These are phyloP conservation scores for Channa striata DNA, from an alignment of 2,797 vertebrate species.

Conservation along the genomic window DNA sequence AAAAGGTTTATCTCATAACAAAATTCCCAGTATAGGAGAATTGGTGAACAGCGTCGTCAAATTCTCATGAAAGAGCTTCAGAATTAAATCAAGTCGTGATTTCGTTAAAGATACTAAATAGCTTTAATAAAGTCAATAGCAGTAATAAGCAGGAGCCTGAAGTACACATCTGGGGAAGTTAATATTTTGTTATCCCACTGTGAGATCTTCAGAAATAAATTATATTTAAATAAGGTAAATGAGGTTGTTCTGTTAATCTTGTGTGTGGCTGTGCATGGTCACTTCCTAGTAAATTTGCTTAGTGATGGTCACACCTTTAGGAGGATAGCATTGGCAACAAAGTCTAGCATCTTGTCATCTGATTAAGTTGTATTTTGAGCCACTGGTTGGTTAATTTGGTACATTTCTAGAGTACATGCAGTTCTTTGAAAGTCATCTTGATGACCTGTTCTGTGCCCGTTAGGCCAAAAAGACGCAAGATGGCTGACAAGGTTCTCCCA, in stretches of 20 bases:
- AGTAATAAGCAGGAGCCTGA: conserved; percentile 37
- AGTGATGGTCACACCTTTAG: background rate
- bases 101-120: conserved; percentile 49
- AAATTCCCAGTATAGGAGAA: conserved; percentile 12
- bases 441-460: conserved; percentile 34
- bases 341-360: background rate
- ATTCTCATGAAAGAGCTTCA: conserved; percentile 26
- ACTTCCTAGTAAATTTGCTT: conserved; percentile 17
- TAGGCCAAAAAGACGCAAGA: conserved; percentile 96
- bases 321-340: conserved; percentile 4
- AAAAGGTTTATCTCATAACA: conserved; percentile 37
- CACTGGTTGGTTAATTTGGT: background rate
- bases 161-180: conserved; percentile 19
- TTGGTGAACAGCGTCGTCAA: conserved; percentile 20
- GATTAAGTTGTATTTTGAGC: background rate
- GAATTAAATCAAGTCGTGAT: conserved; percentile 53
- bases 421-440: background rate
- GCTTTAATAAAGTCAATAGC: conserved; percentile 41
- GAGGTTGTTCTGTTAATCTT: conserved; percentile 22
- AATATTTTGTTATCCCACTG: conserved; percentile 19
- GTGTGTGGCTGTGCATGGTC: background rate
- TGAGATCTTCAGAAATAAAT: conserved; percentile 41
- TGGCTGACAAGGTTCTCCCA: conserved; percentile 99
- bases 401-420: no score
- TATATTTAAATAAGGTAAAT: conserved; percentile 26